Evolutionary conservation across 2,113 vertebrate genomes (phyloP).

Genomic region (Neopipo cinnamomea): DNA sequence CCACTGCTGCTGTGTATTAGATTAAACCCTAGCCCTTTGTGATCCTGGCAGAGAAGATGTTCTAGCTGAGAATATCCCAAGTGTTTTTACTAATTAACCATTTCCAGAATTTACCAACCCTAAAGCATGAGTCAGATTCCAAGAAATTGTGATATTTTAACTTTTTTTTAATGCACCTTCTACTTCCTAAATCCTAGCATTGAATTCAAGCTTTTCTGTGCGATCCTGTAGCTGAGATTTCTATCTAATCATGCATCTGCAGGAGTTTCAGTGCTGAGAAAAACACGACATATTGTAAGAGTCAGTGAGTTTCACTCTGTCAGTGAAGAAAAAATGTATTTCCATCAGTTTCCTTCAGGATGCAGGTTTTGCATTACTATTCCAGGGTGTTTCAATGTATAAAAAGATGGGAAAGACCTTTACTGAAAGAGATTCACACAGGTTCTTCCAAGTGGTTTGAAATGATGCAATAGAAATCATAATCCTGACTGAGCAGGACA

Average conservation of each 20-base stretch:
- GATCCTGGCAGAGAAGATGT: neutral
- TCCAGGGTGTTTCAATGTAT: neutral
- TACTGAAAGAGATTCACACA: neutral
- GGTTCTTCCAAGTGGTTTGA: neutral
- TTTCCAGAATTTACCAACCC: neutral
- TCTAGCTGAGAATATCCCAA: neutral
- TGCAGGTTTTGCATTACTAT: neutral
- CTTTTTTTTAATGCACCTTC: constrained; percentile 11
- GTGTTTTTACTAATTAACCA: constrained; percentile 8
- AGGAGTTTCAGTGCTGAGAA: neutral
- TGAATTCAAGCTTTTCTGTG: neutral
- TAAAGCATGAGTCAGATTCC: neutral
- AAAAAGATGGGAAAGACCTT: neutral
- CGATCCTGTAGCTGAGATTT: neutral
- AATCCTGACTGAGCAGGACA: neutral
- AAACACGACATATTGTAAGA: neutral
- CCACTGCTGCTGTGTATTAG: neutral
- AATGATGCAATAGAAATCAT: neutral
- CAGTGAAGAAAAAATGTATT: neutral
- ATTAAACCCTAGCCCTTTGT: neutral
- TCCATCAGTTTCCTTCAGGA: neutral
- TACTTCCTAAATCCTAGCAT: neutral
- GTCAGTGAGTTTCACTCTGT: neutral
- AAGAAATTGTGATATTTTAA: neutral
- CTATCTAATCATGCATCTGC: neutral